phyloP scores from a whole-genome alignment of 2,888 invertebrate species.

The Holacanthella duospinosa region DNA sequence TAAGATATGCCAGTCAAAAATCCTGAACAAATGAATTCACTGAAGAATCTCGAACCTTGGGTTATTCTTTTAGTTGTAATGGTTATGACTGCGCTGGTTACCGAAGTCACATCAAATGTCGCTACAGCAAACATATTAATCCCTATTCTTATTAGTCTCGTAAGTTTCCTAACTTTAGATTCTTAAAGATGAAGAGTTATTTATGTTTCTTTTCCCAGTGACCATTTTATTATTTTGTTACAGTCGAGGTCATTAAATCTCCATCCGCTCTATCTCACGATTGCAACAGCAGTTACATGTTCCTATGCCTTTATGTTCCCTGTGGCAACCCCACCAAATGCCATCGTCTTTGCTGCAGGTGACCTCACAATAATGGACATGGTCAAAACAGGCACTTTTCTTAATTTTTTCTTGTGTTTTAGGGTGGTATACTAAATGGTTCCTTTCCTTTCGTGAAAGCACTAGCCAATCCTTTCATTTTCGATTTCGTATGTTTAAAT shows the following conservation, averaged over 20 bases:
- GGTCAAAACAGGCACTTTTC: slow-evolving; percentile 27
- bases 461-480: no score
- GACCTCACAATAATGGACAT: slow-evolving; percentile 27
- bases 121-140: slow-evolving; percentile 80
- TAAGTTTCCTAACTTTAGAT: slow-evolving; percentile 40
- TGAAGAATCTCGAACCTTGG: slow-evolving; percentile 53
- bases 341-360: slow-evolving; percentile 69
- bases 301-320: slow-evolving; percentile 55
- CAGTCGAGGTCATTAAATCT: slow-evolving; percentile 60
- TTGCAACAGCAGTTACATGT: slow-evolving; percentile 76
- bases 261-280: slow-evolving; percentile 79
- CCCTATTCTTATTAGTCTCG: slow-evolving; percentile 73
- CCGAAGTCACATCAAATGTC: slow-evolving; percentile 82
- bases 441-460: no score
- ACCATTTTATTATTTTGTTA: slow-evolving; percentile 16
- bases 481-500: no score
- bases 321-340: slow-evolving; percentile 81
- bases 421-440: no score
- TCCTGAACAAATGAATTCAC: slow-evolving; percentile 51
- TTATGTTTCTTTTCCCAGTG: background rate
- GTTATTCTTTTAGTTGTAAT: slow-evolving; percentile 65
- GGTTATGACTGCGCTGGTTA: slow-evolving; percentile 64
- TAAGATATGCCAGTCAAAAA: background rate
- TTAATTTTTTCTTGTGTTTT: slow-evolving; percentile 25
- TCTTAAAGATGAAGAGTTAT: background rate